These are phyloP conservation scores for Scaptomyza graminum DNA, from an alignment of 1,140 invertebrate genomes.

Conservation along the genomic window DNA sequence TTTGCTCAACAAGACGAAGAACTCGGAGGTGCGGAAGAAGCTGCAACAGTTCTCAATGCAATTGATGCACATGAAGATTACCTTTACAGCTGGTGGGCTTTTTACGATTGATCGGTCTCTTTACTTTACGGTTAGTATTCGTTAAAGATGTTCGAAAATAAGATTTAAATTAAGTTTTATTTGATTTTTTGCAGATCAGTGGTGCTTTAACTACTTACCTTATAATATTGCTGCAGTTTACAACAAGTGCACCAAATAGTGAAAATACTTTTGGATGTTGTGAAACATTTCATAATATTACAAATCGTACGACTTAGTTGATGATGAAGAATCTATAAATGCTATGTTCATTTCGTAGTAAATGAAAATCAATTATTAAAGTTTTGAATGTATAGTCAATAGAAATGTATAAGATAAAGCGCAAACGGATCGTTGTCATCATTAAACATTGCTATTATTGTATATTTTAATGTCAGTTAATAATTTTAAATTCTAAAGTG, in stretches of 20 bases:
- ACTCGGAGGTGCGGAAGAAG: constrained; percentile 69
- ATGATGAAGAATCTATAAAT: background rate
- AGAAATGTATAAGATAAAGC: no score
- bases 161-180: background rate
- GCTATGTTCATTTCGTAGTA: background rate
- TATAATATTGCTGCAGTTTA: constrained; percentile 81
- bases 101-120: constrained; percentile 82
- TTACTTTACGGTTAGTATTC: constrained; percentile 73
- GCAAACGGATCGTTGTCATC: background rate
- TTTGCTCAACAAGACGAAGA: constrained; percentile 76
- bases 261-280: constrained; percentile 49
- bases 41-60: constrained; percentile 81
- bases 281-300: constrained; percentile 56
- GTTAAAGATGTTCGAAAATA: no score
- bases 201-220: constrained; percentile 81
- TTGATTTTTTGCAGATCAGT: constrained; percentile 63
- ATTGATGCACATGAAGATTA: constrained; percentile 78
- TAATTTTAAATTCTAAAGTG: constrained; percentile 46
- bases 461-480: constrained; percentile 55
- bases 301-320: constrained; percentile 58
- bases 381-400: no score
- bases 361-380: no score
- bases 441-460: constrained; percentile 36
- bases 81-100: constrained; percentile 77
- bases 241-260: constrained; percentile 61